A percentile compares a stretch with the other conserved stretches of the same genome.
phyloP scores from a whole-genome alignment of 1,140 invertebrate species.

The Monochamus saltuarius region DNA sequence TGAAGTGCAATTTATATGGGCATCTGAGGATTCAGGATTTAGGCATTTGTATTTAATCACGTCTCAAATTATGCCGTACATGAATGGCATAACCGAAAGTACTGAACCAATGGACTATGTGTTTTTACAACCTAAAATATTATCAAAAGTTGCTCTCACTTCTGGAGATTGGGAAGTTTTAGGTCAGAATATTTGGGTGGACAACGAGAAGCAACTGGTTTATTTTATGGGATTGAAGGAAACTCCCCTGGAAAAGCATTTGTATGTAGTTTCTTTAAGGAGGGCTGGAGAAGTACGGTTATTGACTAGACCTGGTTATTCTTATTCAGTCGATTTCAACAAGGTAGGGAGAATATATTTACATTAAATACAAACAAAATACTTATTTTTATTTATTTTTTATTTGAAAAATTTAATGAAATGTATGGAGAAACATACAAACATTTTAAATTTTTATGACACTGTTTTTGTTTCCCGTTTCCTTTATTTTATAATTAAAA shows the following conservation, averaged over 20 bases:
- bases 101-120: conserved; percentile 56
- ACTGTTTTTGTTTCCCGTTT: too few species aligned
- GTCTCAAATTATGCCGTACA: conserved; percentile 53
- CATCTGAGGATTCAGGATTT: conserved; percentile 89
- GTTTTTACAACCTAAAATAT: conserved; percentile 60
- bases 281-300: conserved; percentile 67
- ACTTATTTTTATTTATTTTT: too few species aligned
- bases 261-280: conserved; percentile 75
- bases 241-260: conserved; percentile 78
- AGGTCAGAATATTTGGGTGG: conserved; percentile 76
- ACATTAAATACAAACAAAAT: background rate
- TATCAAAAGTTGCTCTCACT: conserved; percentile 71
- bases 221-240: conserved; percentile 82
- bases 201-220: conserved; percentile 67
- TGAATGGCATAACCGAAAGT: conserved; percentile 55
- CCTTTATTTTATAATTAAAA: too few species aligned
- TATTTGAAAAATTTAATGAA: too few species aligned
- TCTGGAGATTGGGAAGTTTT: conserved; percentile 83
- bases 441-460: too few species aligned
- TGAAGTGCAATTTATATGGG: conserved; percentile 82
- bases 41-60: conserved; percentile 85
- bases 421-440: too few species aligned
- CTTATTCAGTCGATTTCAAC: conserved; percentile 79
- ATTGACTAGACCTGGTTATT: conserved; percentile 73
- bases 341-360: conserved; percentile 54